Conservation (phyloP, 2,888 invertebrate species). For the Coleophora deauratella region DNA sequence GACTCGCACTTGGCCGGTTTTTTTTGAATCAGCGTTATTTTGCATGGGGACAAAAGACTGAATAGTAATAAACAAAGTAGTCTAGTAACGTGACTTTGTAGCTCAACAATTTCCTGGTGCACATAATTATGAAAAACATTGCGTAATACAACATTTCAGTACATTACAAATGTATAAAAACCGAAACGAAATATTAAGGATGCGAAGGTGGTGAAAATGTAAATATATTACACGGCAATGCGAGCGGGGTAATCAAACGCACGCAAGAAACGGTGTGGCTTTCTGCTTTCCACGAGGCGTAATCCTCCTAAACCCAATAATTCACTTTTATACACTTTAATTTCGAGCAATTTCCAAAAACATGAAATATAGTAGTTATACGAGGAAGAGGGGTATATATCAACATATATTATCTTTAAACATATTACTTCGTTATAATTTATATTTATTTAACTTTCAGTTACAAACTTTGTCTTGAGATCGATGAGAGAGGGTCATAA, state of each 20-base stretch:
- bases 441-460: no score
- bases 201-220: conserved; percentile 68
- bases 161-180: conserved; percentile 14
- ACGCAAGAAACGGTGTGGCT: conserved; percentile 53
- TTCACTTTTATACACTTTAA: conserved; percentile 61
- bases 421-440: no score
- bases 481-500: conserved; percentile 4
- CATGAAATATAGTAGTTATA: conserved; percentile 27
- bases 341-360: conserved; percentile 47
- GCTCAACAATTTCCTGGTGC: no score
- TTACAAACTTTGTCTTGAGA: no score
- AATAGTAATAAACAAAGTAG: no score
- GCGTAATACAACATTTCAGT: no score
- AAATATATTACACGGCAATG: conserved; percentile 66
- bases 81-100: no score
- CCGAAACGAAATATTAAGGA: conserved; percentile 56
- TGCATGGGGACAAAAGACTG: no score
- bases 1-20: no score
- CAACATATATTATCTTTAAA: no score
- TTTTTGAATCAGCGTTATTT: no score
- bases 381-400: not conserved
- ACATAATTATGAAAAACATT: no score
- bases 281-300: conserved; percentile 41
- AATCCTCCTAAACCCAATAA: conserved; percentile 63
- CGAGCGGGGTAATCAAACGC: conserved; percentile 60